Conservation (phyloP, 30 jellyfish, hydroid and myxozoan species). For the Pseudorhiza aurosa region DNA sequence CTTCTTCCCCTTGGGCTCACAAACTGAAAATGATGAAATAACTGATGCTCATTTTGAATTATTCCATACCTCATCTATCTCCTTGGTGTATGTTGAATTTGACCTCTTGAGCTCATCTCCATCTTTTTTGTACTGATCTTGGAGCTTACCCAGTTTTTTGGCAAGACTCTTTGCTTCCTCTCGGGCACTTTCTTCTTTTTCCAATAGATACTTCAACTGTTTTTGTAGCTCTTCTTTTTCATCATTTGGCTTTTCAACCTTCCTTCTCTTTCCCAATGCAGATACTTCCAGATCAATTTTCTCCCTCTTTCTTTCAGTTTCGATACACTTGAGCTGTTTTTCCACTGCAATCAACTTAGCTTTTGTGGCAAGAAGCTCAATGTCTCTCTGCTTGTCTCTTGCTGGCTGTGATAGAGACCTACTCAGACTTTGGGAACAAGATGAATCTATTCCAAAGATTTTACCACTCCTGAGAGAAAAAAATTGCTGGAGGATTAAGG, state of each 20-base stretch:
- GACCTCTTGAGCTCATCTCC: conserved; percentile 16
- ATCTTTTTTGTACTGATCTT: conserved; percentile 39
- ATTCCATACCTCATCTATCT: conserved; percentile 45
- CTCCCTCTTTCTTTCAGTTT: conserved; percentile 55
- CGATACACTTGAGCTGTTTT: conserved; percentile 34
- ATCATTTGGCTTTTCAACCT: conserved; percentile 25
- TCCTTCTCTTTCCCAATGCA: conserved; percentile 15
- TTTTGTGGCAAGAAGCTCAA: conserved; percentile 45
- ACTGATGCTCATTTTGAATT: too few species aligned
- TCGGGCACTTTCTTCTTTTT: conserved; percentile 57
- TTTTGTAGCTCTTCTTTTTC: conserved; percentile 44
- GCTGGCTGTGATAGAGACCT: background rate
- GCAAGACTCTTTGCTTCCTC: conserved; percentile 15
- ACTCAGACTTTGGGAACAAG: background rate
- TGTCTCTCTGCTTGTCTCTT: conserved; percentile 22
- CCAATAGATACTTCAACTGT: conserved; percentile 40
- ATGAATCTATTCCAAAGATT: conserved; percentile 7
- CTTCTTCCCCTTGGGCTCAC: too few species aligned
- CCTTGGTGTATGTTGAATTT: conserved; percentile 10
- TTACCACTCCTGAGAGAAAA: conserved; percentile 23
- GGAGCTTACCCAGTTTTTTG: conserved; percentile 35
- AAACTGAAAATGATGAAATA: too few species aligned
- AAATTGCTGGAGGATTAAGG: too few species aligned
- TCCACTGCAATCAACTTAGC: conserved; percentile 31
- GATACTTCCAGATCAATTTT: conserved; percentile 43